Evolutionary conservation across 2,888 invertebrate genomes (phyloP), one percentile per base, ranked within the genome.

Genomic region (Chymomyza procnemis): DNA sequence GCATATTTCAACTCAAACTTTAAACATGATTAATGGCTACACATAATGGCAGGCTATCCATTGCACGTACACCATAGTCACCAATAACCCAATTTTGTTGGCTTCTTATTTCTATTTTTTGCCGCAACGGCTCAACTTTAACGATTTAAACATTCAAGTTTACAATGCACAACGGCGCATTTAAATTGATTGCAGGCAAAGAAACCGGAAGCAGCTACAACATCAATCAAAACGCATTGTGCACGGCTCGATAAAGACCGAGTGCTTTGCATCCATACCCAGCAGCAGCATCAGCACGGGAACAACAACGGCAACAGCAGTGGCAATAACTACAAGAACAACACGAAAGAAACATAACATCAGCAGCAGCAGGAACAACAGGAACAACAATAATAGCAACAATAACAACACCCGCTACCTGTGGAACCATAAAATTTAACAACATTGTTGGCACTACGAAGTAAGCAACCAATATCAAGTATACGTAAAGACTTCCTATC

Each of bases 91-190:
- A 41, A 12, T 41, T 41, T 41, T 41, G 34, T 41, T 41, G 34
- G 34, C 12, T 41, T 41, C 34, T 12, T 41, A 41, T 41, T 41
- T 41, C 34, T 41, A 41, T 41, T 41, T n/a, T 41, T 41, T 41
- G 34, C 34, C 34, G 34, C 12, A n/a, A 12, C 12, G 34, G 34
- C 1, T 41, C 34, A 41, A 41, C 34, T 41, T 41, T 41, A 41
- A 41, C 34, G 34, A 41, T 41, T 41, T 41, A 12, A 41, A 41
- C 34, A 41, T 41, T 19, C 14, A 54, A 54, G 54, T 78, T 71
- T 75, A 80, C 86, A 86, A 86, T 86, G 81, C 81, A 81, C 81
- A 73, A 68, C 84, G 86, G 81, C 81, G 73, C 81, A 86, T 81
- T 81, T 81, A 81, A 81, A 81, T 81, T 81, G 81, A 81, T 81